Base-by-base conservation (phyloP, 2,888 invertebrate genomes). In the Keiferia lycopersicella region DNA sequence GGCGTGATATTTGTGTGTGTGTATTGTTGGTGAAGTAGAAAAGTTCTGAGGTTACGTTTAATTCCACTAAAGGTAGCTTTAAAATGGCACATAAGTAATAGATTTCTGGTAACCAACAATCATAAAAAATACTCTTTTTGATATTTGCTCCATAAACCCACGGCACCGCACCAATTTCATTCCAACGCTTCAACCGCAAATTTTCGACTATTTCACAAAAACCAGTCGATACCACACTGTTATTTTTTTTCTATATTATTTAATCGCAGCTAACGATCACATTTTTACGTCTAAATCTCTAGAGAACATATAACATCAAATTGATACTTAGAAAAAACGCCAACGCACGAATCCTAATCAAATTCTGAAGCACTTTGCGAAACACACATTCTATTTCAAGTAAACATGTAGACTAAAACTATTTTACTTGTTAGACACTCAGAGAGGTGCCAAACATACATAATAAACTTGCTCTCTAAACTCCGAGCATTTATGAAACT, bases 351-450 rank as follows among this genome's bases (percentile, higher is more conserved):
- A 8, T 8, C 10, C 34, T 34, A 34, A n/a, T 16, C n/a, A 41
- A 14, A 41, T 14, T 41, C 41, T n/a, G 41, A 45, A 45, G 34
- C 34, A 34, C 34, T 45, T 16, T 16, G 1, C n/a, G 16, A 41
- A 45, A 45, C 16, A 45, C 45, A n/a, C n/a, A 45, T 16, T 45
- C 45, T 16, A 45, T 45, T n/a, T 45, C 45, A n/a, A 7, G n/a
- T 45, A 11, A 11, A n/a, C 6, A 16, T n/a, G 16, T 11, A n/a
- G 8, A 3, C 45, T 45, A 45, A 45, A 45, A 45, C 45, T 16
- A 45, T 45, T 45, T 45, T 45, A 45, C 45, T 45, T 45, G 45
- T 45, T 45, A 45, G n/a, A 45, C 45, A 45, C 45, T 45, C 45
- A n/a, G 45, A 45, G n/a, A 45, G 7, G 45, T 45, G 45, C 4